Evolutionary conservation across 2,888 invertebrate species (phyloP).

Genomic region (Tipula vernalis): DNA sequence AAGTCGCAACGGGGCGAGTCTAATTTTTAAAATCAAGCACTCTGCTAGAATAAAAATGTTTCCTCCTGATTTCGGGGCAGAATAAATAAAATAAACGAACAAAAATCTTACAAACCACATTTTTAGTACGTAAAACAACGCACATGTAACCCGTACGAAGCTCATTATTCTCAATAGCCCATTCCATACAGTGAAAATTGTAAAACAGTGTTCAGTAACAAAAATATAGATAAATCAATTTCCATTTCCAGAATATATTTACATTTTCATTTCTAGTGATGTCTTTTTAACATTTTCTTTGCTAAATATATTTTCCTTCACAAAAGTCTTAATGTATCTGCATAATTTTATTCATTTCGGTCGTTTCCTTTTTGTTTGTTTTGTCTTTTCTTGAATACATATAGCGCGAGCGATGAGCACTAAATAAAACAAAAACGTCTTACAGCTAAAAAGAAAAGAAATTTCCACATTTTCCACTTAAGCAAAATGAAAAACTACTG

Average conservation of each 20-base stretch:
- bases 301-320: neutral
- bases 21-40: too few species aligned
- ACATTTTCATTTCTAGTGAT: neutral
- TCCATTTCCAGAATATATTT: neutral
- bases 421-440: neutral
- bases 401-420: neutral
- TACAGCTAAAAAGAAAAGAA: neutral
- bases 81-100: too few species aligned
- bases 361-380: neutral
- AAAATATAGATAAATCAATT: neutral
- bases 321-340: neutral
- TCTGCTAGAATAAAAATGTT: too few species aligned
- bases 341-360: neutral
- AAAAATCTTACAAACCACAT: too few species aligned
- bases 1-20: too few species aligned
- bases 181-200: too few species aligned
- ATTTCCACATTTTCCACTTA: neutral
- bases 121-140: too few species aligned
- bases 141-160: too few species aligned
- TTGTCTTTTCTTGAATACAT: neutral
- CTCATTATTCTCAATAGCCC: too few species aligned
- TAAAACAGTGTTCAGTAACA: too few species aligned
- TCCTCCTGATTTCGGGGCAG: too few species aligned
- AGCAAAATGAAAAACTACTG: neutral
- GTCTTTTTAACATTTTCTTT: neutral